Base-by-base conservation (phyloP, 1,140 invertebrate genomes). In the Heliothis virescens region DNA sequence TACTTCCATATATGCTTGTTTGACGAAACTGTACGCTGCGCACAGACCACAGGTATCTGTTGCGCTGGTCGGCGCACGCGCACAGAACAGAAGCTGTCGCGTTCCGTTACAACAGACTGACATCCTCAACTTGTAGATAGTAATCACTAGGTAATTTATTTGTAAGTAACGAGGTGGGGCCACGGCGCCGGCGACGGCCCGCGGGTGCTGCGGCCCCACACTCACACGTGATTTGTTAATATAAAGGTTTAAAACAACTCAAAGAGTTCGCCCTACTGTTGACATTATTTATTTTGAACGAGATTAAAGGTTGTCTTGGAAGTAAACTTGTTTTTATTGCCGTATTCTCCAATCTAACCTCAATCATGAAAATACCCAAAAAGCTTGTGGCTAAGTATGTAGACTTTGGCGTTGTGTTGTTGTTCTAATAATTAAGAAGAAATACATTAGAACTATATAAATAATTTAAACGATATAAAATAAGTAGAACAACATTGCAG, bases 251-350 rank as follows among this genome's bases (percentile, higher is more conserved):
- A 90, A 90, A 87, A 90, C 84, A 92, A 92, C 92, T 94, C 92
- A 85, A 92, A 93, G 91, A 94, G 92, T 94, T 90, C 89, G 89
- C 92, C 91, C 92, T 92, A 91, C 90, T 94, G 92, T 94, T 94
- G 90, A 92, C 87, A 78, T 89, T 89, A 89, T 90, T 94, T 92
- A 92, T 94, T 92, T 94, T 92, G 90, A 88, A 92, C 87, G 91
- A 93, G 87, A 94, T 87, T 94, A 94, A 94, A 94, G 87, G 90
- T 94, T 94, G 92, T 94, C 91, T 92, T 94, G 89, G 83, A 92
- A 92, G 83, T 89, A 90, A 73, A 72, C 75, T 18, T 63, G 83
- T 73, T 69, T 84, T 90, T 90, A 85, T 89, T 89, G 82, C 12
- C 47, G 0, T 41, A 41, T 41, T 41, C 34, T 5, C 34, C 5